phyloP scores from a whole-genome alignment of 2,888 invertebrate species.

The Harpagoxenus sublaevis region DNA sequence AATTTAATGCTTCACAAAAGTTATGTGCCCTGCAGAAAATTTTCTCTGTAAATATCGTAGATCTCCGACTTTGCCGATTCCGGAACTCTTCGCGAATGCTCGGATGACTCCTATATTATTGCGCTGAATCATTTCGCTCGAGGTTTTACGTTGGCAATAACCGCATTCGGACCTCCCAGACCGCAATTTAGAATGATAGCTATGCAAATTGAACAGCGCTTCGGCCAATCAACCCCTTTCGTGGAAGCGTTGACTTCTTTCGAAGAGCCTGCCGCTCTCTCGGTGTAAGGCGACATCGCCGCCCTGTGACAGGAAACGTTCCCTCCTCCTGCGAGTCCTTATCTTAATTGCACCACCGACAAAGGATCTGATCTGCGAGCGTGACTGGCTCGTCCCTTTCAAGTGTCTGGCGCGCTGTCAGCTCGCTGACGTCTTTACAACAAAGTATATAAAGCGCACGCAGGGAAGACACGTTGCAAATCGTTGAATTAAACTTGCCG shows the following conservation, averaged over 20 bases:
- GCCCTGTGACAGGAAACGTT: constrained; percentile 45
- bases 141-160: constrained; percentile 23
- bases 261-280: constrained; percentile 26
- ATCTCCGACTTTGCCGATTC: neutral
- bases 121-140: constrained; percentile 41
- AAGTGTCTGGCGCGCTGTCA: constrained; percentile 71
- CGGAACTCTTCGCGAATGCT: neutral
- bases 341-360: constrained; percentile 68
- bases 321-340: constrained; percentile 53
- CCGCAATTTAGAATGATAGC: constrained; percentile 53
- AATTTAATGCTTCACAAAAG: neutral
- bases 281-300: constrained; percentile 40
- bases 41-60: neutral
- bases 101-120: constrained; percentile 16
- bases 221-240: constrained; percentile 57
- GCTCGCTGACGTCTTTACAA: constrained; percentile 65
- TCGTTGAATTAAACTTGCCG: constrained; percentile 62
- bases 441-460: constrained; percentile 59
- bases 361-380: constrained; percentile 71
- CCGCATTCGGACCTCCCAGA: constrained; percentile 46
- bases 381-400: constrained; percentile 79
- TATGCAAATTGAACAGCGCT: constrained; percentile 56
- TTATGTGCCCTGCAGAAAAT: neutral
- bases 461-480: constrained; percentile 62
- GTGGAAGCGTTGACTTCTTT: constrained; percentile 46